Base-by-base conservation (phyloP, 2,797 vertebrate species). In the Ceyx erithaca region DNA sequence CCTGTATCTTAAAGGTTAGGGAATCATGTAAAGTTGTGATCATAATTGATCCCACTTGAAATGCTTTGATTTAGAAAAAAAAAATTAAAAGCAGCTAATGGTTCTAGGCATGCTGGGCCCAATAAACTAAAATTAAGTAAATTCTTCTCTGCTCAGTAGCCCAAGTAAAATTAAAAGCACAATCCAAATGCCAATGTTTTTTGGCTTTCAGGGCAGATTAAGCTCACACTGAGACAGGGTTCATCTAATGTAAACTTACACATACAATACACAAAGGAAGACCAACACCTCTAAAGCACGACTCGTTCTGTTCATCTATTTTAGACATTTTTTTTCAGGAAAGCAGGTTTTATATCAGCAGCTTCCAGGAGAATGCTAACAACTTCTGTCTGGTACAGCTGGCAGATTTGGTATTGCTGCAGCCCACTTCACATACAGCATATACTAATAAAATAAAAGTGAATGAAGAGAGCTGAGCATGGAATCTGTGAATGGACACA, bases 401-500 rank as follows among this genome's bases (percentile, higher is more conserved):
- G 13, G 4, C 3, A 6, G 26, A 25, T 55, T 52, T 26, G 66
- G 5, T 51, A 59, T n/a, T 1, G 1, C 7, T 25, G 45, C 61
- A 90, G 64, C 28, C 25, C 21, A 37, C 14, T 31, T n/a, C 13
- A 20, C 1, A 5, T 28, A 52, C 0, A 1, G 31, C 35, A n/a
- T 23, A 37, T 61, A 45, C 31, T 31, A 63, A 61, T 9, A 35
- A 35, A 35, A 35, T 35, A 35, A 35, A 63, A 82, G 18, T 3
- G 1, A 85, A 59, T 0, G 0, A 80, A 80, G 10, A 26, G 17
- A 85, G 43, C 10, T 12, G 9, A 70, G 40, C 17, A 37, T 77
- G 35, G 35, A 35, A 35, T 35, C 35, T 35, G 35, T 35, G 35
- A 35, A 35, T 0, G 0, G 33, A 41, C n/a, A 46, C 8, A 3